Evolutionary conservation across 2,797 vertebrate genomes (phyloP), one percentile per base, ranked within the genome.

Genomic region (Salmo trutta): DNA sequence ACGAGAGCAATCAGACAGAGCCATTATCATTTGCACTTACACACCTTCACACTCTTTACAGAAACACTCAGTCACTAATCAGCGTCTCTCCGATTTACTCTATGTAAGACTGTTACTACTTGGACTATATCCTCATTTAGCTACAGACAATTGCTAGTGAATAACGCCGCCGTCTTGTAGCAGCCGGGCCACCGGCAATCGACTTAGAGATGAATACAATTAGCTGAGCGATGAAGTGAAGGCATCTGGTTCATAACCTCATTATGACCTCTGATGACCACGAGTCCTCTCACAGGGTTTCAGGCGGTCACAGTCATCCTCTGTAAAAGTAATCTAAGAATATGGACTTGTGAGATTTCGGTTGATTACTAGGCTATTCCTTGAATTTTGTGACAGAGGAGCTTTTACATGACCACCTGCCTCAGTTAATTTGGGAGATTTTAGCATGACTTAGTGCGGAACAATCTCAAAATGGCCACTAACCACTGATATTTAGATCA

Each of bases 1-100:
- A 83, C 81, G 82, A 85, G 79, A 89, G 86, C 84, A 93, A 94
- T 90, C 92, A 94, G 80, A 96, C 78, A 91, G 80, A 94, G 75
- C 51, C 68, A 79, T 83, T 71, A 81, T 69, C 71, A 54, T 66
- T 51, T 71, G 69, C 53, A 65, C 5, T 70, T 41, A 59, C 5
- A 53, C 3, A 75, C 19, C 66, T 54, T 77, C 36, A 15, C 21
- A 19, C 56, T 3, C 19, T 3, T 15, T 54, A 24, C n/a, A 75
- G 33, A 52, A 17, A 62, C 52, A 21, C 4, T 16, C 19, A 62
- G 15, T 54, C 53, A 17, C 16, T 16, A 47, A 47, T 47, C 41
- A 47, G 41, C 21, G 10, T 47, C 53, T 16, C 56, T 19, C n/a
- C 8, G 56, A 59, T 59, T 59, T n/a, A 59, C 4, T 17, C 17